phyloP scores from a whole-genome alignment of 2,113 vertebrate genomes.

The Callospermophilus lateralis region DNA sequence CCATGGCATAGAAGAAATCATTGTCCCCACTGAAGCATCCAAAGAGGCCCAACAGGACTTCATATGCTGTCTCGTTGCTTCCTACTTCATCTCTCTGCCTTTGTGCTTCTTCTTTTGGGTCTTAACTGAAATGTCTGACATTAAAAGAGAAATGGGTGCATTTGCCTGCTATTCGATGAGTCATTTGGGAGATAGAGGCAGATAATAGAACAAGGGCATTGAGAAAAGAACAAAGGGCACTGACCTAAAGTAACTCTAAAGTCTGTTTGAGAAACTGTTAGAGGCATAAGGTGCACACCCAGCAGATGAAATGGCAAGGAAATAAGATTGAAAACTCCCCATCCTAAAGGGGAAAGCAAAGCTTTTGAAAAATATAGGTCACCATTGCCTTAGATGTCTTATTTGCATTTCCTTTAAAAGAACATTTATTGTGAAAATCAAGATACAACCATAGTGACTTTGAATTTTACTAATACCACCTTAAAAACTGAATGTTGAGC shows the following conservation, averaged over 20 bases:
- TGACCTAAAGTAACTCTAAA: not conserved
- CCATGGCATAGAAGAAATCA: not conserved
- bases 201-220: no score
- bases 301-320: not conserved
- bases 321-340: not conserved
- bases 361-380: not conserved
- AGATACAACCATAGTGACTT: not conserved
- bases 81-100: no score
- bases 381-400: not conserved
- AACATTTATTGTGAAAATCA: not conserved
- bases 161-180: not conserved
- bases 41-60: not conserved
- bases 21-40: not conserved
- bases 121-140: not conserved
- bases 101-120: not conserved
- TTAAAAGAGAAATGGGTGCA: not conserved
- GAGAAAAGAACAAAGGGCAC: not conserved
- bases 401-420: not conserved
- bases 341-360: not conserved
- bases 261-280: not conserved
- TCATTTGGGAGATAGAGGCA: no score
- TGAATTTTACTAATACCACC: not conserved
- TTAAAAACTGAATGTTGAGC: not conserved
- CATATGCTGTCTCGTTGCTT: not conserved
- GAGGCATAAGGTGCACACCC: not conserved